A percentile compares a stretch with the other conserved stretches of the same genome.
Evolutionary conservation across 2,888 invertebrate genomes (phyloP).

Genomic region (Nephrotoma flavescens): DNA sequence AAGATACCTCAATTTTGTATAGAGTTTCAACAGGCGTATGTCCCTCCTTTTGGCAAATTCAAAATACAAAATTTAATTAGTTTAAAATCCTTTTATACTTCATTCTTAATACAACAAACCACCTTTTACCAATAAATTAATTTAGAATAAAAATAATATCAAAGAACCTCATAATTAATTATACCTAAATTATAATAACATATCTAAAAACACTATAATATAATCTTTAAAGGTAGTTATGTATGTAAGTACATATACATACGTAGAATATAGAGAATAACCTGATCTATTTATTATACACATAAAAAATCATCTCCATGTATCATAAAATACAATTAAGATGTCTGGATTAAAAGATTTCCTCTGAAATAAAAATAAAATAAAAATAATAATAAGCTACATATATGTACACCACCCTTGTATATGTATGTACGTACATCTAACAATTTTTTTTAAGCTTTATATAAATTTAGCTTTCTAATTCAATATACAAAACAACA

Average conservation of each 20-base stretch:
- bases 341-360: background rate
- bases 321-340: background rate
- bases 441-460: background rate
- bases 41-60: no score
- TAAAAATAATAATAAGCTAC: background rate
- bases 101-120: background rate
- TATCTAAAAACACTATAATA: background rate
- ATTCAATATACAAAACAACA: background rate
- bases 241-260: background rate
- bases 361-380: background rate
- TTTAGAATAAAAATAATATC: background rate
- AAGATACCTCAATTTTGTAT: no score
- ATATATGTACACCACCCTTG: background rate
- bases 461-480: background rate
- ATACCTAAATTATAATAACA: background rate
- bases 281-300: background rate
- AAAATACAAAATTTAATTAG: background rate
- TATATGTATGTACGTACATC: background rate
- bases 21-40: no score
- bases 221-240: background rate
- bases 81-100: background rate
- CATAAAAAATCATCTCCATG: background rate
- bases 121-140: background rate
- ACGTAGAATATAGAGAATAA: background rate
- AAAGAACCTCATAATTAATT: background rate